A percentile compares a stretch with the other conserved stretches of the same genome.
These are phyloP conservation scores for Drosophila novamexicana DNA, from an alignment of 1,140 invertebrate genomes.

Conservation along the genomic window DNA sequence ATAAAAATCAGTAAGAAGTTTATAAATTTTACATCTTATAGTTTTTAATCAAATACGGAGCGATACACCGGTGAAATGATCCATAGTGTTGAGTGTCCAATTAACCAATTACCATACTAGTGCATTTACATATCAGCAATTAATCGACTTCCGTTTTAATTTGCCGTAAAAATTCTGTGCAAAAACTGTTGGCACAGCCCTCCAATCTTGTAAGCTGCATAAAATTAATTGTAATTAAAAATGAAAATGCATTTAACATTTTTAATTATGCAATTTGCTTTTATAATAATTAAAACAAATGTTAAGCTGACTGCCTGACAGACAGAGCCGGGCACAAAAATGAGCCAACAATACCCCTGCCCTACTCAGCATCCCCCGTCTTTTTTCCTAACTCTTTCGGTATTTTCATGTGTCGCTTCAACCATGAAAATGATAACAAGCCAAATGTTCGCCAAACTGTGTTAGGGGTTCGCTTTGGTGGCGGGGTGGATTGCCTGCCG, in stretches of 20 bases:
- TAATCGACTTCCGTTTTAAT: slow-evolving; percentile 13
- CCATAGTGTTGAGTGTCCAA: not conserved
- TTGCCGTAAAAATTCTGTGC: slow-evolving; percentile 1
- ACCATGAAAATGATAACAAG: slow-evolving; percentile 67
- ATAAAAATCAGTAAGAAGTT: too few species aligned
- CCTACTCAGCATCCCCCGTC: not conserved
- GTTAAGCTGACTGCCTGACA: slow-evolving; percentile 43
- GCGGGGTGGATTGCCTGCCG: slow-evolving; percentile 28
- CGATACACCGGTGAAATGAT: too few species aligned
- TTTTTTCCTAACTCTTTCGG: not conserved
- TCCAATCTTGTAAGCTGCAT: slow-evolving; percentile 24
- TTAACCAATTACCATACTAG: slow-evolving; percentile 60
- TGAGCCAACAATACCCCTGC: slow-evolving; percentile 7
- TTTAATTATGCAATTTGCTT: slow-evolving; percentile 79
- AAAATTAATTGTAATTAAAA: slow-evolving; percentile 79
- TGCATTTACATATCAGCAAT: slow-evolving; percentile 1
- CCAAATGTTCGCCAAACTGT: slow-evolving; percentile 54
- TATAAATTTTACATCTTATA: too few species aligned
- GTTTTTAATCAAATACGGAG: too few species aligned
- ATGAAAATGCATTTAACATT: slow-evolving; percentile 78
- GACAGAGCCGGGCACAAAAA: slow-evolving; percentile 41
- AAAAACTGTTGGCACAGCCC: slow-evolving; percentile 13
- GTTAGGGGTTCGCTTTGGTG: not conserved
- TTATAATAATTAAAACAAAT: slow-evolving; percentile 82
- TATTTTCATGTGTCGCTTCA: slow-evolving; percentile 47